These are phyloP conservation scores for Zaprionus ornatus DNA, from an alignment of 1,140 invertebrate genomes.

Conservation along the genomic window DNA sequence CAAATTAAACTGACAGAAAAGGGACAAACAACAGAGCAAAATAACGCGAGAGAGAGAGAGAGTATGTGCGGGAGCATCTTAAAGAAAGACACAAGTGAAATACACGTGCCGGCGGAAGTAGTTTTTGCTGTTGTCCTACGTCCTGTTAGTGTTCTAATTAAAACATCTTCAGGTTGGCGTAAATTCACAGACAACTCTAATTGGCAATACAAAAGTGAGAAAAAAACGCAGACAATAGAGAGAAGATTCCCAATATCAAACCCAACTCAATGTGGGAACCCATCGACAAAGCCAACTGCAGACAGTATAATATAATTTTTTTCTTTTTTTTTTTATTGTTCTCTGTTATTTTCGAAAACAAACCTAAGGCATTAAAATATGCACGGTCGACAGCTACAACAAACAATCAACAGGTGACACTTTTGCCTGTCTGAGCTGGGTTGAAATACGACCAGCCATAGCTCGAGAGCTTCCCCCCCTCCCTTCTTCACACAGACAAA, in stretches of 20 bases:
- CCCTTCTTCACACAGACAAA: constrained; percentile 1
- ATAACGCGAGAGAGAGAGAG: neutral
- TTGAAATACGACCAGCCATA: constrained; percentile 26
- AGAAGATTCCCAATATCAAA: neutral
- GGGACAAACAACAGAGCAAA: constrained; percentile 17
- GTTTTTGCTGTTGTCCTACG: constrained; percentile 22
- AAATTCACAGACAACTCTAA: constrained; percentile 26
- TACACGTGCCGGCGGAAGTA: constrained; percentile 36
- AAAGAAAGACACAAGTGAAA: constrained; percentile 45
- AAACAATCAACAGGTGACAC: constrained; percentile 52
- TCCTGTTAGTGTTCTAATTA: neutral
- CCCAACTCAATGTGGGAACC: constrained; percentile 23
- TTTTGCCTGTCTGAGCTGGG: constrained; percentile 15
- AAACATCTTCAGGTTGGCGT: neutral
- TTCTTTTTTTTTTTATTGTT: neutral
- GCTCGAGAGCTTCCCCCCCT: neutral
- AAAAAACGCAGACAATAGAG: neutral
- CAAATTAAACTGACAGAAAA: constrained; percentile 67
- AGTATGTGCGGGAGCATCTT: neutral
- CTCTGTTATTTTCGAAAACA: constrained; percentile 6
- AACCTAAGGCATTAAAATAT: constrained; percentile 32
- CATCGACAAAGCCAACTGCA: constrained; percentile 14
- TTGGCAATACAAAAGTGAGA: constrained; percentile 10
- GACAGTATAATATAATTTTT: constrained; percentile 19
- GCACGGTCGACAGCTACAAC: constrained; percentile 19